These are phyloP conservation scores for Perizoma affinitatum DNA, from an alignment of 2,888 invertebrate species.

Conservation along the genomic window DNA sequence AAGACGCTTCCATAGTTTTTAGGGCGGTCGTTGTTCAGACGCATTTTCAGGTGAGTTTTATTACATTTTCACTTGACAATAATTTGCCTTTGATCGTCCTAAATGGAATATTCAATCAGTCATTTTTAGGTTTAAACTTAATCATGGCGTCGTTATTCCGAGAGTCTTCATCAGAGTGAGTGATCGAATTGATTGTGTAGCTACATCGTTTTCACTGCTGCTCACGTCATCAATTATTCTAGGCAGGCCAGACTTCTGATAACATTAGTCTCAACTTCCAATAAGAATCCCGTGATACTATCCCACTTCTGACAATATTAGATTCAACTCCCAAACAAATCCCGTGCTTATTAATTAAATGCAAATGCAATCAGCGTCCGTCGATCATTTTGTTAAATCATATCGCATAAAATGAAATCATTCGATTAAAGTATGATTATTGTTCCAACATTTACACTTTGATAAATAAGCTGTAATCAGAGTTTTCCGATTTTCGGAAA, in stretches of 20 bases:
- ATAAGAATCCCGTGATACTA: too few species aligned
- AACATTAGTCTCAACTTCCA: too few species aligned
- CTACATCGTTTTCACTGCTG: too few species aligned
- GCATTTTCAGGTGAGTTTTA: slow-evolving; percentile 68
- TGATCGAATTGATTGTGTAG: too few species aligned
- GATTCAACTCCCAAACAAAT: too few species aligned
- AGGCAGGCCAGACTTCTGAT: too few species aligned
- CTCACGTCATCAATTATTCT: too few species aligned
- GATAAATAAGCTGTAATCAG: slow-evolving; percentile 6
- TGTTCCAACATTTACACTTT: slow-evolving; percentile 11
- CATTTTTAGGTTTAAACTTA: too few species aligned
- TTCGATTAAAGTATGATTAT: slow-evolving; percentile 14
- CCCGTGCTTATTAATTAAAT: slow-evolving; percentile 46
- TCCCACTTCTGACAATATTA: too few species aligned
- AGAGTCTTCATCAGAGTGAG: too few species aligned
- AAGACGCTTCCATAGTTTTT: slow-evolving; percentile 82
- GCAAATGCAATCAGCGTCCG: slow-evolving; percentile 53
- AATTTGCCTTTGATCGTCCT: slow-evolving; percentile 39
- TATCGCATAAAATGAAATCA: slow-evolving; percentile 39
- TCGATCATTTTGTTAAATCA: slow-evolving; percentile 46
- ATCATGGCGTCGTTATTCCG: too few species aligned
- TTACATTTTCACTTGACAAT: background rate
- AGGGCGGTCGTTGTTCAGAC: slow-evolving; percentile 77
- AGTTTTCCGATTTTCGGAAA: background rate
- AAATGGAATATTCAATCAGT: slow-evolving; percentile 20